Evolutionary conservation across 2,888 invertebrate species (phyloP), one percentile per base, ranked within the genome.

Genomic region (Empis livida): DNA sequence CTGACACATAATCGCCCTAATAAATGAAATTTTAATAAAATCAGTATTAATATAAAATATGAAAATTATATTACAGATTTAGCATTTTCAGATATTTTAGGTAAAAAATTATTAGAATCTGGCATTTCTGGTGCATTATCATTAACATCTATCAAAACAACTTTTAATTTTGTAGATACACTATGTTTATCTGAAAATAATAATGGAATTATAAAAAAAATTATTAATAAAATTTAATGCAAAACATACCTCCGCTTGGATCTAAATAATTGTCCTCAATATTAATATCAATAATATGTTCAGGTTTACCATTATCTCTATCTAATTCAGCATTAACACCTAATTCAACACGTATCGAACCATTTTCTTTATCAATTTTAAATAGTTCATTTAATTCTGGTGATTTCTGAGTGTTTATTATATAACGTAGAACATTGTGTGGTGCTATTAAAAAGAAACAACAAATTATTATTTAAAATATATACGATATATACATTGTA

Each of bases 61-160:
- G 13, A 10, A 13, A 10, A 32, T 11, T 37, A 11, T 20, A 55
- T 56, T 50, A 56, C 55, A 49, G 57, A 51, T 10, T 48, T 27
- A 16, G 56, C 53, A 43, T 58, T 55, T 54, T 65, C 64, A 3
- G 56, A 53, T 16, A 61, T 53, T 42, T 48, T 56, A 1, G 52
- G 55, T 6, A 50, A 49, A 44, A 59, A 61, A 15, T 55, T 49
- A 5, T 48, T 46, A 2, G 47, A 48, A 1, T 55, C 49, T 0
- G 74, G 76, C 55, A 76, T 57, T 52, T 70, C 63, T 0, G 80
- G 81, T 1, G 71, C 71, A 51, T 80, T 74, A 61, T 81, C 78
- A 56, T 82, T 81, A 3, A 78, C 73, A 56, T 82, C 81, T 23
- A 67, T 52, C 9, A 82, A 62, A 1, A 72, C 64, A 0, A 61